Evolutionary conservation across 1,140 invertebrate species (phyloP).

Genomic region (Choristoneura fumiferana): DNA sequence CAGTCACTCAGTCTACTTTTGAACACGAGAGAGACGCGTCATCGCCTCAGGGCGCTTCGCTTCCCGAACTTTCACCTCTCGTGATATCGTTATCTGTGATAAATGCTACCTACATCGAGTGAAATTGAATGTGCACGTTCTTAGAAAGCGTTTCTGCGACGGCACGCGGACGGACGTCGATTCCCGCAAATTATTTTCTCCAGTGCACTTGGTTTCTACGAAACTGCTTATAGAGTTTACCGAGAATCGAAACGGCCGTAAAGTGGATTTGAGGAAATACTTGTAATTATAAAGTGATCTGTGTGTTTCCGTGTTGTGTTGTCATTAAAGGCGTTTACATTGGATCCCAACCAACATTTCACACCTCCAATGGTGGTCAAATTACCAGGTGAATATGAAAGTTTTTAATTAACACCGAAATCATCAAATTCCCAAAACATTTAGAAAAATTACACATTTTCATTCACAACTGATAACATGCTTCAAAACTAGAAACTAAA

Average conservation of each 20-base stretch:
- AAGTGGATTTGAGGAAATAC: conserved; percentile 76
- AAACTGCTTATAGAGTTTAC: conserved; percentile 75
- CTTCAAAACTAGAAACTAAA: no score
- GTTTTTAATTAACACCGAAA: background rate
- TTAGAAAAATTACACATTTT: no score
- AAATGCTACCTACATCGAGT: conserved; percentile 59
- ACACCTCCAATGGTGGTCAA: conserved; percentile 75
- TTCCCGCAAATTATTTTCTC: conserved; percentile 77
- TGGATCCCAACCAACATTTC: conserved; percentile 69
- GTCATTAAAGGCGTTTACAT: conserved; percentile 65
- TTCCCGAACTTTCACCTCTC: conserved; percentile 70
- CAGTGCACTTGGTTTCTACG: conserved; percentile 68
- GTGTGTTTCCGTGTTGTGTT: conserved; percentile 69
- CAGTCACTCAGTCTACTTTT: conserved; percentile 51
- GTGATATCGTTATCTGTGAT: conserved; percentile 70
- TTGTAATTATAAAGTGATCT: conserved; percentile 68
- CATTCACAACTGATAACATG: no score
- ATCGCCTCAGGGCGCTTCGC: conserved; percentile 36
- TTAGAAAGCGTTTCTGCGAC: conserved; percentile 65
- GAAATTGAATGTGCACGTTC: conserved; percentile 73
- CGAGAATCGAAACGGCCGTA: conserved; percentile 66
- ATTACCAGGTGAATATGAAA: conserved; percentile 60
- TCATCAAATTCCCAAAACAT: no score
- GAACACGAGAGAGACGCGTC: conserved; percentile 48
- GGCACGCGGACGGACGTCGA: conserved; percentile 53